Percentiles rank a stretch among this genome's conserved stretches.
Conservation (phyloP, 2,113 vertebrate species). For the Syrrhaptes paradoxus region DNA sequence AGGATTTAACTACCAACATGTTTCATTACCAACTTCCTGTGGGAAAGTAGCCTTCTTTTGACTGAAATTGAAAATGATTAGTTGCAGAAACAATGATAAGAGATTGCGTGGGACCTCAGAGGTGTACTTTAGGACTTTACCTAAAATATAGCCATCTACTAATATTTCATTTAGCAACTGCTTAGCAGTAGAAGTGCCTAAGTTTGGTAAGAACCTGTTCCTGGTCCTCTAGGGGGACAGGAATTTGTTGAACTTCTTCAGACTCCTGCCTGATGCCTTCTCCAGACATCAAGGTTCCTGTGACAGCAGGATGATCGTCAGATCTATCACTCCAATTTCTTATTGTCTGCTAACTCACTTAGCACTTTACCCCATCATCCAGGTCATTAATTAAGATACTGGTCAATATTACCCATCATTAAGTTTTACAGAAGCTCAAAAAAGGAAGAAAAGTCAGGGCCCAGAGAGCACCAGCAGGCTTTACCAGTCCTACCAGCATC, state of each 20-base stretch:
- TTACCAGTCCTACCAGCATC: not conserved
- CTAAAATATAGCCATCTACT: not conserved
- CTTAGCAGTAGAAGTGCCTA: not conserved
- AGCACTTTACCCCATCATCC: not conserved
- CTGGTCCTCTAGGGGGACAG: not conserved
- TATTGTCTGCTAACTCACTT: not conserved
- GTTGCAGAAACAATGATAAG: not conserved
- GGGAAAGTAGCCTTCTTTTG: not conserved
- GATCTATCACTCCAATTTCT: not conserved
- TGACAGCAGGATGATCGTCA: not conserved
- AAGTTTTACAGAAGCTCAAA: not conserved
- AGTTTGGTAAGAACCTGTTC: not conserved
- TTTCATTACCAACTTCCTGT: not conserved
- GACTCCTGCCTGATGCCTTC: not conserved
- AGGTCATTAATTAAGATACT: not conserved
- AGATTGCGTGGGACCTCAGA: not conserved
- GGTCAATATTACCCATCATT: too few species aligned
- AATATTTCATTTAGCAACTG: not conserved
- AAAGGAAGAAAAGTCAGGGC: not conserved
- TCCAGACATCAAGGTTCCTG: not conserved
- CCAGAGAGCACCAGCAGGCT: rapidly evolving
- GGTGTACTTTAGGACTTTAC: not conserved
- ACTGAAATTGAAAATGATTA: not conserved
- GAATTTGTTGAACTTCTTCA: not conserved
- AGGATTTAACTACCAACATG: not conserved